phyloP scores from a whole-genome alignment of 2,888 invertebrate genomes.

The Parnassius mnemosyne region DNA sequence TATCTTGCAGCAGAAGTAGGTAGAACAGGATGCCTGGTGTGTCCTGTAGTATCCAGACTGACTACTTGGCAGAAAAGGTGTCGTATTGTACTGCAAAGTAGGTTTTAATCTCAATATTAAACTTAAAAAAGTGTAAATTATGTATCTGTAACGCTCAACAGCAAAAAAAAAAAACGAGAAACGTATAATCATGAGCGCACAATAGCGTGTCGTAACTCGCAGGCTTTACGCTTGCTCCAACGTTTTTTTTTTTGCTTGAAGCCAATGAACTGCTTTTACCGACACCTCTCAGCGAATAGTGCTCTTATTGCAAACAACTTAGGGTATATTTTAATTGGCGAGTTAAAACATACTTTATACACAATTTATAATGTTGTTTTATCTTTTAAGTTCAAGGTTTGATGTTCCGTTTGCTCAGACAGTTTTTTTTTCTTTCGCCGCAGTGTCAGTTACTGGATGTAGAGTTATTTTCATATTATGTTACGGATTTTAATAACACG shows the following conservation, averaged over 20 bases:
- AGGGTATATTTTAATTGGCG: conserved; percentile 6
- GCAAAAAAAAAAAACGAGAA: not conserved
- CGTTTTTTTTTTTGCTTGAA: conserved; percentile 43
- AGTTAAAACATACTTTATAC: conserved; percentile 35
- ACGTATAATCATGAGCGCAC: not conserved
- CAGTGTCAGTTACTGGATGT: not conserved
- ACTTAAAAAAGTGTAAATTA: not conserved
- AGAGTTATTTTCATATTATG: not conserved
- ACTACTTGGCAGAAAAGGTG: too few relatives aligned
- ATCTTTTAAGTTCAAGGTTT: conserved; percentile 52
- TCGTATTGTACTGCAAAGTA: too few relatives aligned
- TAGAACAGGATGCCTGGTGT: too few relatives aligned
- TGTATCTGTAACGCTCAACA: not conserved
- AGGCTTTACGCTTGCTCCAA: conserved; percentile 39
- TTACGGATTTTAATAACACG: not conserved
- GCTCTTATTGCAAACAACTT: not conserved
- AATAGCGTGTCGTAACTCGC: conserved; percentile 33
- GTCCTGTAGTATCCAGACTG: too few relatives aligned
- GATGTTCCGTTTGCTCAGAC: conserved; percentile 37
- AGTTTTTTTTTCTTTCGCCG: conserved; percentile 32
- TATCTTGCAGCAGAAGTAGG: too few relatives aligned
- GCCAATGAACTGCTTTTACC: conserved; percentile 41
- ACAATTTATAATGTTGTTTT: conserved; percentile 30
- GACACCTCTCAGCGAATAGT: not conserved
- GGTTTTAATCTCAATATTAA: too few relatives aligned